Conservation (phyloP, 1,140 invertebrate genomes). For the Nylanderia fulva region DNA sequence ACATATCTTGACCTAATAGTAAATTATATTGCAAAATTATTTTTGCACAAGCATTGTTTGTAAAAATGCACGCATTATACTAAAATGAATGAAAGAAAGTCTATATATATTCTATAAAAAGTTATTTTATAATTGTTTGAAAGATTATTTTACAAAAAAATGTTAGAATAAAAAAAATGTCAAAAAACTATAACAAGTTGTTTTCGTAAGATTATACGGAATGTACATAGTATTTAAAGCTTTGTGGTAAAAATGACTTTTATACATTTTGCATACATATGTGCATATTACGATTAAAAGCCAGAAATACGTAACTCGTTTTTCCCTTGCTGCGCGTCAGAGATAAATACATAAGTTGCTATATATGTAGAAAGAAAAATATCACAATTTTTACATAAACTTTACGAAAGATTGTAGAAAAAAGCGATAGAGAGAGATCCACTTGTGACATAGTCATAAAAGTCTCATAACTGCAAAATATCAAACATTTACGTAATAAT, state of each 20-base stretch:
- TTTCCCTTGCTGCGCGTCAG: not conserved
- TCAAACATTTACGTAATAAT: not conserved
- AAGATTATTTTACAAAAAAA: not conserved
- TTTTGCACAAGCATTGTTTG: not conserved
- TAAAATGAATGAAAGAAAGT: not conserved
- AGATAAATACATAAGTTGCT: not conserved
- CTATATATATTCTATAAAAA: not conserved
- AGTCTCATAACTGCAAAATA: not conserved
- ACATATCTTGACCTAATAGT: not conserved
- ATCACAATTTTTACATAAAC: not conserved
- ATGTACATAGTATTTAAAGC: not conserved
- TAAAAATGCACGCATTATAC: not conserved
- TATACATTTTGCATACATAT: not conserved
- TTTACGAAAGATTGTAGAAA: conserved; percentile 1
- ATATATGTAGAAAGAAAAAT: not conserved
- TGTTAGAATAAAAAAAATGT: not conserved
- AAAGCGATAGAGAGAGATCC: not conserved
- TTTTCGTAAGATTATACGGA: not conserved
- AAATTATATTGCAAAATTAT: not conserved
- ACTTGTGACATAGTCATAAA: not conserved
- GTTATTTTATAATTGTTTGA: not conserved
- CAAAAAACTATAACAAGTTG: not conserved
- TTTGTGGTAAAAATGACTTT: not conserved
- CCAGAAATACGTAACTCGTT: not conserved
- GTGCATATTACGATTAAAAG: not conserved